Evolutionary conservation across 2,797 vertebrate genomes (phyloP), one percentile per base, ranked within the genome.

Genomic region (Labroides dimidiatus): DNA sequence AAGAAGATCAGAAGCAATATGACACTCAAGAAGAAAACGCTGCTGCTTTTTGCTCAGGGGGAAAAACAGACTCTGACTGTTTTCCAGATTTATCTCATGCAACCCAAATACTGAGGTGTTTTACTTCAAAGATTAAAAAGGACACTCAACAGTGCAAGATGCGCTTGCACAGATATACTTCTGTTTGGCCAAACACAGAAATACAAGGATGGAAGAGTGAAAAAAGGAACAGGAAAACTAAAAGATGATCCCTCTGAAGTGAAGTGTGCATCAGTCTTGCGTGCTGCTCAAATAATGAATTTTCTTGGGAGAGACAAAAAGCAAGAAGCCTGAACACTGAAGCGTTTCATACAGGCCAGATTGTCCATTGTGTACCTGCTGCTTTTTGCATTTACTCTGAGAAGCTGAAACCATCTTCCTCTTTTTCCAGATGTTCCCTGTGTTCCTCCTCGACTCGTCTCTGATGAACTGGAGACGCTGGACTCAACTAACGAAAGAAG

Each of bases 381-480:
- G 90, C 83, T 92, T 92, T 94, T 89, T 89, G 67, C 87, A 93
- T 92, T 90, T 83, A 69, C 86, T 84, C 82, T 86, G 39, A 69
- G 80, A 84, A 84, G 77, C 77, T 68, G 62, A 84, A 72, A 73
- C 77, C 72, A 77, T 78, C 53, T 57, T 43, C 69, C 58, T 51
- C 91, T 52, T 92, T 92, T 92, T 88, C 91, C 93, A 93, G 92
- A 93, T 93, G 92, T 91, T 82, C 64, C 63, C 62, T 53, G 72
- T 79, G 78, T 80, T 86, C 78, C 85, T 82, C 78, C 72, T 75
- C 42, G 30, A 84, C 84, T 82, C 60, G 69, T 88, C 87, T 90
- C 82, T 77, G 79, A 84, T 87, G 87, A 90, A 83, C 80, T 82
- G 68, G 71, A 90, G 87, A 86, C 66, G 53, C 75, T 84, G 69